phyloP scores from a whole-genome alignment of 2,113 vertebrate genomes.

The Ginglymostoma cirratum region DNA sequence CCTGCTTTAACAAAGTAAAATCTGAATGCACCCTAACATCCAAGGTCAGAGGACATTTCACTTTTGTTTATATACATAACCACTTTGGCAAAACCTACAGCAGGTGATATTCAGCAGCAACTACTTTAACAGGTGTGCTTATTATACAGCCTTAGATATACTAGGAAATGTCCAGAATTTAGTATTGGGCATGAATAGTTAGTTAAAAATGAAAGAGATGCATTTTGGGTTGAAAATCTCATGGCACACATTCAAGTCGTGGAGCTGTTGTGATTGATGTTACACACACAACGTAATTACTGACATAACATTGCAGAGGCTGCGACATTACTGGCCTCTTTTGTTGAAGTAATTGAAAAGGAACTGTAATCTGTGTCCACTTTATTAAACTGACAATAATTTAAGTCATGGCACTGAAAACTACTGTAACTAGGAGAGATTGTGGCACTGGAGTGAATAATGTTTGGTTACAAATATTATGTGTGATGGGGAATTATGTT shows the following conservation, averaged over 20 bases:
- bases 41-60: neutral
- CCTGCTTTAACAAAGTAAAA: neutral
- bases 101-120: neutral
- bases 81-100: neutral
- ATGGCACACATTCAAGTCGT: neutral
- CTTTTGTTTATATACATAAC: neutral
- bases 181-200: neutral
- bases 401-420: constrained; percentile 11
- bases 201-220: neutral
- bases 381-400: constrained; percentile 31
- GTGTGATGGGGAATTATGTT: neutral
- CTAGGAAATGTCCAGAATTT: neutral
- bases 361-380: constrained; percentile 27
- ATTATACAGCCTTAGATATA: neutral
- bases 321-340: constrained; percentile 22
- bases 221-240: neutral
- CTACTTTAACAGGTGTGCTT: neutral
- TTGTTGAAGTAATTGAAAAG: constrained; percentile 25
- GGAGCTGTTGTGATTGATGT: constrained; percentile 28
- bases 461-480: neutral
- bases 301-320: constrained; percentile 28
- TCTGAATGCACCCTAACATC: neutral
- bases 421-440: neutral
- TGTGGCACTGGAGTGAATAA: neutral
- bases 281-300: constrained; percentile 23